These are phyloP conservation scores for Homarus americanus DNA, from an alignment of 1,140 invertebrate species.

Conservation along the genomic window DNA sequence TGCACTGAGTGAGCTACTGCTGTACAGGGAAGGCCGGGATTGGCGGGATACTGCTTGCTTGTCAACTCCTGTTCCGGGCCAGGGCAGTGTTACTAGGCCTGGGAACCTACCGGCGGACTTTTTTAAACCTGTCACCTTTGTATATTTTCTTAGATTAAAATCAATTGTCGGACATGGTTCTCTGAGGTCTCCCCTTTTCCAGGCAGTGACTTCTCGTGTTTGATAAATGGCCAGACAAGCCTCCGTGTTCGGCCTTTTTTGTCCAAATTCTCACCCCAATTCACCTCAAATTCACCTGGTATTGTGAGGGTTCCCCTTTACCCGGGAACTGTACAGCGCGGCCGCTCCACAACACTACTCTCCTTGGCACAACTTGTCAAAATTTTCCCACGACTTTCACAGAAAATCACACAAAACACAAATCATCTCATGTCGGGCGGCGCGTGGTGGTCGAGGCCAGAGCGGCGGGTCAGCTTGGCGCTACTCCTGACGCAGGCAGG, in stretches of 20 bases:
- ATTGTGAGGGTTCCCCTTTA: conserved; percentile 49
- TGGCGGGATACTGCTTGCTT: neutral
- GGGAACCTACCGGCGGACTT: conserved; percentile 37
- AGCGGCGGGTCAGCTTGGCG: neutral
- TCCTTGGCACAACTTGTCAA: conserved; percentile 63
- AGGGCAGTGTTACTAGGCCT: conserved; percentile 14
- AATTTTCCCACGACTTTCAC: conserved; percentile 65
- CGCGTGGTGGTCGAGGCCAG: conserved; percentile 5
- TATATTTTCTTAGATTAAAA: conserved; percentile 63
- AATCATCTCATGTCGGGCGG: conserved; percentile 67
- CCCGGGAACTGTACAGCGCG: conserved; percentile 37
- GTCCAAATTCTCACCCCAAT: conserved; percentile 68
- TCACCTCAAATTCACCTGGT: conserved; percentile 68
- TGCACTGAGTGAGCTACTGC: conserved; percentile 15
- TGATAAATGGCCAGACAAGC: conserved; percentile 69
- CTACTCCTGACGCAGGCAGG: conserved; percentile 21
- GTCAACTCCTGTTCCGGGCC: conserved; percentile 26
- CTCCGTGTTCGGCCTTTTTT: conserved; percentile 59
- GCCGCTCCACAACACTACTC: conserved; percentile 49
- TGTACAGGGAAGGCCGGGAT: neutral
- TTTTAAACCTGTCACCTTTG: conserved; percentile 58
- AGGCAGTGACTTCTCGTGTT: conserved; percentile 51
- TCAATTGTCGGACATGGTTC: conserved; percentile 59
- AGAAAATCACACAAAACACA: conserved; percentile 68
- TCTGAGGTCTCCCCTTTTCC: conserved; percentile 40